Evolutionary conservation across 2,888 invertebrate genomes (phyloP), one percentile per base, ranked within the genome.

Genomic region (Thereva nobilitata): DNA sequence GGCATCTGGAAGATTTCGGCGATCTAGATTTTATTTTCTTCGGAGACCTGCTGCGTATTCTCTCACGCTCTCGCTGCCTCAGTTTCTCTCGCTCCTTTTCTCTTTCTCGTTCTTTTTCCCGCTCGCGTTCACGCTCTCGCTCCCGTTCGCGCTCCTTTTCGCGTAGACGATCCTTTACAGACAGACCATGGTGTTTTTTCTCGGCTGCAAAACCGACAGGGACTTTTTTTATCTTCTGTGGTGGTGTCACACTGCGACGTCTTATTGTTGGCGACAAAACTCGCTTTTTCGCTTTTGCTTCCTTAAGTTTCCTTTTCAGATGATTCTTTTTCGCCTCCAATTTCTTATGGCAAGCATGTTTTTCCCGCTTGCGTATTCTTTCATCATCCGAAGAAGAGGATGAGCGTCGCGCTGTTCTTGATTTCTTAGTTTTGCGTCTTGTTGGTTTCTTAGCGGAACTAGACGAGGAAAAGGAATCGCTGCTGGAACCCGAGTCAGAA

Each of bases 361-460:
- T 80, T 8, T 79, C 78, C 0, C 80, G 75, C 67, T 80, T 80
- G 0, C 78, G 75, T 1, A 77, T 74, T 57, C 80, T 75, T 65
- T 80, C 78, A 34, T 78, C 85, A 70, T 89, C 89, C 4, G 90
- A 89, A 7, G 89, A 87, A 10, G 85, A 85, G 74, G 86, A 86
- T 1, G 86, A 86, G 74, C 86, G 71, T 84, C 77, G 68, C 81
- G 47, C 45, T 4, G 57, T 8, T 3, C 67, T 52, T 1, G 47
- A 10, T 38, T 63, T 66, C 37, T 66, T 65, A 12, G 10, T 23
- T 44, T 64, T 67, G 6, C 57, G 50, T 4, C 57, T 68, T 0
- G 34, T 12, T 4, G 70, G 12, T 23, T 72, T 71, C 12, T 71
- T 71, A 47, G 78, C 78, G 0, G 78, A 76, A 68, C 78, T 79